These are phyloP conservation scores for Lagorchestes hirsutus DNA, from an alignment of 2,797 vertebrate genomes.

Conservation along the genomic window DNA sequence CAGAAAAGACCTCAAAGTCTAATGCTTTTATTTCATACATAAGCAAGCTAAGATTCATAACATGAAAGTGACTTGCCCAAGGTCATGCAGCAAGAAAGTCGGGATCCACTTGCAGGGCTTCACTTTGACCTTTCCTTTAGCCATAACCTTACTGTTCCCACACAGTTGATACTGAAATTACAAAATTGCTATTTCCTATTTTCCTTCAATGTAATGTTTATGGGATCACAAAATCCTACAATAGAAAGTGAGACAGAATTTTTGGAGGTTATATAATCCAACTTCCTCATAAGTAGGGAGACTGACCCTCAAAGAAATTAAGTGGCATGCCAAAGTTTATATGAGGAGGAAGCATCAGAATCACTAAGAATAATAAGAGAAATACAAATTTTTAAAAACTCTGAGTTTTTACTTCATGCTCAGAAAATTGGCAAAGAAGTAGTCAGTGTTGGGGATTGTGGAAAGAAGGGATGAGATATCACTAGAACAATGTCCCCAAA, in stretches of 20 bases:
- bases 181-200: neutral
- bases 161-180: neutral
- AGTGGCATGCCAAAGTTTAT: neutral
- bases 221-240: neutral
- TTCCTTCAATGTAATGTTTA: neutral
- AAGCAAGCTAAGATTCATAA: neutral
- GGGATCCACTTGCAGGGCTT: neutral
- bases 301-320: neutral
- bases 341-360: neutral
- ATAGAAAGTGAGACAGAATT: neutral
- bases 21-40: neutral
- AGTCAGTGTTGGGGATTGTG: neutral
- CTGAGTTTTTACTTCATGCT: neutral
- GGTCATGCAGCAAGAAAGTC: neutral
- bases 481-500: neutral
- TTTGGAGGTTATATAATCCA: neutral
- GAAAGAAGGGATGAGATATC: neutral
- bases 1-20: neutral
- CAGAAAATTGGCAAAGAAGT: neutral
- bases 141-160: neutral
- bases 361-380: neutral
- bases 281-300: neutral
- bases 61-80: neutral
- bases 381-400: neutral
- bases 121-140: neutral